Base-by-base conservation (phyloP, 2,113 vertebrate species). In the Anolis sagrei region DNA sequence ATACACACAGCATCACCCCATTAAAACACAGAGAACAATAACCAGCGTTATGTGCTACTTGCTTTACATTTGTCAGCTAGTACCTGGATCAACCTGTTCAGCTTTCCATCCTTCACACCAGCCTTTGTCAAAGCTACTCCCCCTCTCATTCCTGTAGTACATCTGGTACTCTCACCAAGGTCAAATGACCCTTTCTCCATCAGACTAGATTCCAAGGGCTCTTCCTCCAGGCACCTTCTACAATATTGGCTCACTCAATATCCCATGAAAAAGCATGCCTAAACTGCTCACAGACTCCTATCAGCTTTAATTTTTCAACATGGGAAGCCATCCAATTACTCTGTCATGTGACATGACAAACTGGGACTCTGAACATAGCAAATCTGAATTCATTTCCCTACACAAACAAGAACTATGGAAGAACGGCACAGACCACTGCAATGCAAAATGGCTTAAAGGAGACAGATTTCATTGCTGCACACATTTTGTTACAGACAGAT, bases 331-430 rank as follows among this genome's bases (percentile, higher is more conserved):
- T 84, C 87, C 87, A 92, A 72, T n/a, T 18, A 34, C 1, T 83
- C 81, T 90, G 76, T 82, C 87, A 88, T 79, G 76, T 90, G 90
- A 91, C 84, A 81, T 89, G 62, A 90, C 89, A 92, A 88, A 51
- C 76, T 76, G 85, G 36, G 79, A 86, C 54, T 92, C 79, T 89
- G 83, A 92, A 76, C 86, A 84, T 76, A 92, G 81, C 88, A 62
- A 86, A 32, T 81, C 79, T 86, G 90, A 91, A 81, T 88, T 91
- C 61, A 76, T 77, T 62, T 91, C 89, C 91, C 77, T 74, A 61
- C 85, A 87, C 48, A 61, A 93, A 84, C 74, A 84, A 85, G 76
- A 89, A 89, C 77, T 86, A 39, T 39, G 89, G 72, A 79, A 76
- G 69, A 79, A 1, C 82, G 76, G 81, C 85, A 13, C 69, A 83